These are phyloP conservation scores for Oceanodroma leucorhoa DNA, from an alignment of 2,797 vertebrate genomes.

Conservation along the genomic window DNA sequence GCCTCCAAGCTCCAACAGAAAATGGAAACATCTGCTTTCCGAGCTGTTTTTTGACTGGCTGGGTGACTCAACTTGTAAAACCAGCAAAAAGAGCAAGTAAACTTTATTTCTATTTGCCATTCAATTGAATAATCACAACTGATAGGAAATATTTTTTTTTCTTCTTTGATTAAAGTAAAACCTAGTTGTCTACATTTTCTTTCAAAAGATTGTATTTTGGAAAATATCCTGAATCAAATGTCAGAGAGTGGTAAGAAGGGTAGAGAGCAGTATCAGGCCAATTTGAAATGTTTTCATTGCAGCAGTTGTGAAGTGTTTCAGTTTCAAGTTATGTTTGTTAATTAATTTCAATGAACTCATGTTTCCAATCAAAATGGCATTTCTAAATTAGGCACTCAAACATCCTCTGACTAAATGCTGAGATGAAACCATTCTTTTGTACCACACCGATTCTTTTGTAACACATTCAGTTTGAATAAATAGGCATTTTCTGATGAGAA, in stretches of 20 bases:
- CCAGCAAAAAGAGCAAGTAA: slow-evolving; percentile 18
- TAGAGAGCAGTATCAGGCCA: neutral
- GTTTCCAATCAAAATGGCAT: neutral
- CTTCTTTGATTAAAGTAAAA: neutral
- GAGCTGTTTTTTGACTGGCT: slow-evolving; percentile 3
- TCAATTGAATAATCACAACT: neutral
- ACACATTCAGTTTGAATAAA: neutral
- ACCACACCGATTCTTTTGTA: neutral
- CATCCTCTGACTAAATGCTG: neutral
- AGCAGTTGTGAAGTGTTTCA: neutral
- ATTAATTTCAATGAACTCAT: neutral
- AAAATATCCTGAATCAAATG: neutral
- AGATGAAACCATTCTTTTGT: neutral
- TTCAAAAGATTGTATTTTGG: neutral
- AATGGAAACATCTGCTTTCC: slow-evolving; percentile 10
- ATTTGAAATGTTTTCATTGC: neutral
- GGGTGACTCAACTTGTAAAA: neutral
- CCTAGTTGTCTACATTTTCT: neutral
- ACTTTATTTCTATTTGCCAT: neutral
- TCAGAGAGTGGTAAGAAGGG: neutral
- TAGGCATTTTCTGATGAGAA: neutral
- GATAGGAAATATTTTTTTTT: neutral
- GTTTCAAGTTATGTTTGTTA: neutral
- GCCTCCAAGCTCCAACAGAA: slow-evolving; percentile 7
- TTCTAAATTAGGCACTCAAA: neutral